Evolutionary conservation across 2,888 invertebrate species (phyloP).

Genomic region (Cylindroiulus punctatus): DNA sequence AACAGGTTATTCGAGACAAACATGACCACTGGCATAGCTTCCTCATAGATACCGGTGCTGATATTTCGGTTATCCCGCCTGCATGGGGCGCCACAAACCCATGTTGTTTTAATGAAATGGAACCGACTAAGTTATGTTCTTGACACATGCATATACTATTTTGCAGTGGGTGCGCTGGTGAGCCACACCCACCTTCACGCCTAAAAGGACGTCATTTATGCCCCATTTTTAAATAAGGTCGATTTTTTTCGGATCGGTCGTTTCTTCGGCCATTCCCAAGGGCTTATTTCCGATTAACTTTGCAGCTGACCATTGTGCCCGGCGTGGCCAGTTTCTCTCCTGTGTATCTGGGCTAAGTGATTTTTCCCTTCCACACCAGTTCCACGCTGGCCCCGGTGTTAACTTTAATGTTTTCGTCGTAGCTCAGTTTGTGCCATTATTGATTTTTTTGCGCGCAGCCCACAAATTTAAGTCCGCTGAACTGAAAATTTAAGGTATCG

Average conservation of each 20-base stretch:
- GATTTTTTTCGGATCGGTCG: not conserved
- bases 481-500: slow-evolving; percentile 42
- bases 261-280: not conserved
- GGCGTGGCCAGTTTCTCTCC: not conserved
- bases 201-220: not conserved
- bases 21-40: too few relatives aligned
- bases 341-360: slow-evolving; percentile 19
- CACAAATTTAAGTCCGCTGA: slow-evolving; percentile 38
- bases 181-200: not conserved
- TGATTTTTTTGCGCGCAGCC: not conserved
- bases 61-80: too few relatives aligned
- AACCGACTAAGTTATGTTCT: too few relatives aligned
- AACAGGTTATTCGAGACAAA: too few relatives aligned
- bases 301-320: not conserved
- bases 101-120: too few relatives aligned
- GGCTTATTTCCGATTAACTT: slow-evolving; percentile 34
- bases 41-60: too few relatives aligned
- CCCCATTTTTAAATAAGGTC: not conserved
- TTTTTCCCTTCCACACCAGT: not conserved
- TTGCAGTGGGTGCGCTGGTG: too few relatives aligned
- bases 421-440: slow-evolving; percentile 29
- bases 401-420: slow-evolving; percentile 36
- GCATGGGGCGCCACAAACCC: too few relatives aligned
- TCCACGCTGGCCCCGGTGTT: not conserved
- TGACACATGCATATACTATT: too few relatives aligned